These are phyloP conservation scores for Synodontis membranacea DNA, from an alignment of 2,113 vertebrate genomes.

Conservation along the genomic window DNA sequence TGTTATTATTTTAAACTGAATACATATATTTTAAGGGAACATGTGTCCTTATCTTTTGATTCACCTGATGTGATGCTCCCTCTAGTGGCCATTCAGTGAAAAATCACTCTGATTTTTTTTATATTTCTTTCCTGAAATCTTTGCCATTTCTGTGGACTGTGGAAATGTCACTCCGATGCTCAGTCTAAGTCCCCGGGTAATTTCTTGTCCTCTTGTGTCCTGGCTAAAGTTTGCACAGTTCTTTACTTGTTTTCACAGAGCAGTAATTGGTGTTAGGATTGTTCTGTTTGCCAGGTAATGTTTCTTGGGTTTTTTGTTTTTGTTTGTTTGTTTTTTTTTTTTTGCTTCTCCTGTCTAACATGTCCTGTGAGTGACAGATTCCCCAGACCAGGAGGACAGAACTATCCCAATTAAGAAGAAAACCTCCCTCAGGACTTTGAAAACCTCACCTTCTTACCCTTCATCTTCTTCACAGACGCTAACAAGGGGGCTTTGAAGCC, in stretches of 20 bases:
- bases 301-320: neutral
- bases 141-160: neutral
- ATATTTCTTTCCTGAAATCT: neutral
- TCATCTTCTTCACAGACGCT: neutral
- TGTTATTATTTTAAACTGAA: neutral
- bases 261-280: neutral
- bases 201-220: neutral
- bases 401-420: conserved; percentile 14
- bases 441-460: neutral
- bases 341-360: neutral
- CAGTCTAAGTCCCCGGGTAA: neutral
- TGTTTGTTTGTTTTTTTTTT: neutral
- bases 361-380: conserved; percentile 8
- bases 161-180: neutral
- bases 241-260: neutral
- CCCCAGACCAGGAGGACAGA: neutral
- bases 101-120: no score
- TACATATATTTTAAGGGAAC: neutral
- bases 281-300: neutral
- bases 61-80: neutral
- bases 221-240: neutral
- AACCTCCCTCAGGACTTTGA: neutral
- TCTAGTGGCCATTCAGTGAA: neutral
- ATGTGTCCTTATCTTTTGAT: neutral
- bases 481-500: neutral